A percentile compares a stretch with the other conserved stretches of the same genome.
Evolutionary conservation across 1,140 invertebrate species (phyloP).

Genomic region (Nixonia krombeini): DNA sequence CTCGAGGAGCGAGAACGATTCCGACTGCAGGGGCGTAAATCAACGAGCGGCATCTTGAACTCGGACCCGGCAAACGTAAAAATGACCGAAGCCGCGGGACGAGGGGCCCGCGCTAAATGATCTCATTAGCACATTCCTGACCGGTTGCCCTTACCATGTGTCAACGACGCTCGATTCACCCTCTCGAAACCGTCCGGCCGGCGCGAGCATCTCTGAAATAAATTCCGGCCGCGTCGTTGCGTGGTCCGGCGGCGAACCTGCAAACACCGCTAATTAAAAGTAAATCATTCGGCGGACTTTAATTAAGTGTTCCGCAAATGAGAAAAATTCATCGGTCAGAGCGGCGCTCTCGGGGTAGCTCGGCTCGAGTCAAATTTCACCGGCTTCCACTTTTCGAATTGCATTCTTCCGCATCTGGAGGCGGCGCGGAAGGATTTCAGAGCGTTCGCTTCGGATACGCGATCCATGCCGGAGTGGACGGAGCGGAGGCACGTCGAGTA

Average conservation of each 20-base stretch:
- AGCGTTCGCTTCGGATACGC: conserved; percentile 51
- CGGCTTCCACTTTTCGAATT: conserved; percentile 39
- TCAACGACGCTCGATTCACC: conserved; percentile 57
- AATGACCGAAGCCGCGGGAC: conserved; percentile 35
- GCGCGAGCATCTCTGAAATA: conserved; percentile 62
- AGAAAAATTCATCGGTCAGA: neutral
- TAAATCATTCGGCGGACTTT: neutral
- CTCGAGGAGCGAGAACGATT: too few species aligned
- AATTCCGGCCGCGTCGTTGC: conserved; percentile 49
- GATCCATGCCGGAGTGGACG: conserved; percentile 38
- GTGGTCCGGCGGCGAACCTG: too few species aligned
- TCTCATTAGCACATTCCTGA: conserved; percentile 71
- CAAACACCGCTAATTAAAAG: too few species aligned
- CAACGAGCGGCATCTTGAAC: conserved; percentile 22
- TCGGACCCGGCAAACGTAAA: conserved; percentile 35
- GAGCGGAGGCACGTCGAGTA: conserved; percentile 53
- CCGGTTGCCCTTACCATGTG: conserved; percentile 59
- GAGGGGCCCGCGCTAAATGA: conserved; percentile 60
- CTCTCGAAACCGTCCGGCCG: conserved; percentile 49
- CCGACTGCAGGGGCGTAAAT: conserved; percentile 50
- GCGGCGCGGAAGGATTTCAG: too few species aligned
- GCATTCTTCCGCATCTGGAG: conserved; percentile 43
- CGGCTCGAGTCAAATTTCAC: conserved; percentile 28
- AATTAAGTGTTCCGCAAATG: neutral
- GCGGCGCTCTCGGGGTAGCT: neutral